These are phyloP conservation scores for Sebastes cheni DNA, from an alignment of 2,797 vertebrate genomes.

Conservation along the genomic window DNA sequence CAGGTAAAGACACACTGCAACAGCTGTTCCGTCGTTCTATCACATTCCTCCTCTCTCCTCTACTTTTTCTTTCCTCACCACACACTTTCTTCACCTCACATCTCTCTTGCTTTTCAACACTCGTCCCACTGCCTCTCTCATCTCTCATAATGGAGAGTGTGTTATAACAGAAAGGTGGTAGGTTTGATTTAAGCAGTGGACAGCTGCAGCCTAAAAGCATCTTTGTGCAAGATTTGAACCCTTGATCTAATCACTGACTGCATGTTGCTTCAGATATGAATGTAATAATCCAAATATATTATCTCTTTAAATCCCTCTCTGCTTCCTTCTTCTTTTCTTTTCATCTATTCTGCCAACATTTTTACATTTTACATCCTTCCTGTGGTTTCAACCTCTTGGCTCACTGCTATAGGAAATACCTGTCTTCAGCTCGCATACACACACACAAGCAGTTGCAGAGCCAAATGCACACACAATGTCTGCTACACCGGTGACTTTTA, in stretches of 20 bases:
- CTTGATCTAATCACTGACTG: background rate
- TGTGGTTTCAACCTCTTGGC: slow-evolving; percentile 8
- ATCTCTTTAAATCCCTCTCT: background rate
- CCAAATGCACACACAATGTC: background rate
- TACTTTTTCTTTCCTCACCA: slow-evolving; percentile 7
- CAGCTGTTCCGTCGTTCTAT: slow-evolving; percentile 45
- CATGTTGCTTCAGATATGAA: background rate
- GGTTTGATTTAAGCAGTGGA: background rate
- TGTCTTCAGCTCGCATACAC: background rate
- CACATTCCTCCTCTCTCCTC: slow-evolving; percentile 15
- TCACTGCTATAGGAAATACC: slow-evolving; percentile 22
- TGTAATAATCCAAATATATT: background rate
- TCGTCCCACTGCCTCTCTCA: background rate
- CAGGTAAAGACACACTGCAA: slow-evolving; percentile 32
- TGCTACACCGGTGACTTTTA: background rate
- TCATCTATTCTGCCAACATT: background rate
- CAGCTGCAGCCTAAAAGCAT: background rate
- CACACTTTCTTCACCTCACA: background rate
- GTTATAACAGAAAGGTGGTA: background rate
- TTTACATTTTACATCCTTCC: slow-evolving; percentile 17
- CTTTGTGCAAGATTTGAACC: background rate
- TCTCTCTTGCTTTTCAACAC: background rate
- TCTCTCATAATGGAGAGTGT: background rate
- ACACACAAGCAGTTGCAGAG: background rate
- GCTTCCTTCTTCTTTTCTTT: background rate